phyloP scores from a whole-genome alignment of 2,888 invertebrate species.

The Eupithecia subumbrata region DNA sequence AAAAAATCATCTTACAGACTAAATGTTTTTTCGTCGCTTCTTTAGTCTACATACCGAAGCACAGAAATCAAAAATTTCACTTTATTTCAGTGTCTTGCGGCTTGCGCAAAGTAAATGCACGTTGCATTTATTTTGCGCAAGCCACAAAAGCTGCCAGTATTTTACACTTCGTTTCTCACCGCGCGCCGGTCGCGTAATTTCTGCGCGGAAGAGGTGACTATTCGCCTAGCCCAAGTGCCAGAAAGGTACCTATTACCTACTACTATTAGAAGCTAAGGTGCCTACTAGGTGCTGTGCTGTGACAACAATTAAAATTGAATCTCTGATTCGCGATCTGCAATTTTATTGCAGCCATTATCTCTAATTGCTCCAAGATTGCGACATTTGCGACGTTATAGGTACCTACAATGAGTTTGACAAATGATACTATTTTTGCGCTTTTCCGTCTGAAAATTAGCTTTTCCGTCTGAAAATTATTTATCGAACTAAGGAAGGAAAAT shows the following conservation, averaged over 20 bases:
- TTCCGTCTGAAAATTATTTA: neutral
- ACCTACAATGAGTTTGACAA: slow-evolving; percentile 23
- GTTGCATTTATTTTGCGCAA: neutral
- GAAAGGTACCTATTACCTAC: neutral
- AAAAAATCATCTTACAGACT: no score
- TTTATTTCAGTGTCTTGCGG: no score
- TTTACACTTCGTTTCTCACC: neutral
- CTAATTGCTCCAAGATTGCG: slow-evolving; percentile 26
- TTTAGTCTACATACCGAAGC: no score
- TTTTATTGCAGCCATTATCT: slow-evolving; percentile 22
- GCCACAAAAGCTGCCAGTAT: neutral
- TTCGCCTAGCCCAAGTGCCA: neutral
- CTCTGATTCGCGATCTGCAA: slow-evolving; percentile 16
- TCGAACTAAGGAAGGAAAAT: no score
- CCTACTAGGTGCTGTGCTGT: neutral
- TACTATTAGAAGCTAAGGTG: neutral
- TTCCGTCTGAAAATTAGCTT: neutral
- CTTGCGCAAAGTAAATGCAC: no score
- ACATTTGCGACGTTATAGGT: slow-evolving; percentile 13
- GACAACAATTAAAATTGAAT: slow-evolving; percentile 9
- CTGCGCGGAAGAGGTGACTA: neutral
- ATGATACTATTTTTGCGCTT: neutral
- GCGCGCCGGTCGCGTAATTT: neutral
- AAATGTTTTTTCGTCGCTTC: no score
- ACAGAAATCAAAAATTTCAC: no score